Evolutionary conservation across 1,140 invertebrate genomes (phyloP).

Genomic region (Drosophila takahashii): DNA sequence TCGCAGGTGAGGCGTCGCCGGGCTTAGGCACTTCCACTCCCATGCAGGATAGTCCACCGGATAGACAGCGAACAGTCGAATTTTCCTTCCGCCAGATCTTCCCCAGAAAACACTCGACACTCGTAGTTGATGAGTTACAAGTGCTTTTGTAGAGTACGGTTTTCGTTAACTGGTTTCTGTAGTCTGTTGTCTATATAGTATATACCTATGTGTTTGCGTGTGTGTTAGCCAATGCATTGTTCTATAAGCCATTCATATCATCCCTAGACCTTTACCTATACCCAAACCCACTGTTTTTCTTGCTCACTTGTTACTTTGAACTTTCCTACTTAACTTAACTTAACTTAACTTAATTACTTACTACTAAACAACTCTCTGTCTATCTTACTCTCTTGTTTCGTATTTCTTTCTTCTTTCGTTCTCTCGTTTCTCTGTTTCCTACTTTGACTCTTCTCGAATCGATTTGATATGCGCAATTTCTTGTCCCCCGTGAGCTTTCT

Average conservation of each 20-base stretch:
- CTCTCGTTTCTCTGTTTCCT: constrained; percentile 61
- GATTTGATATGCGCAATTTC: constrained; percentile 59
- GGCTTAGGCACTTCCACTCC: background rate
- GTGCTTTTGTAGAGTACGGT: constrained; percentile 44
- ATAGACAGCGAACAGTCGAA: constrained; percentile 28
- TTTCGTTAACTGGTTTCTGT: constrained; percentile 42
- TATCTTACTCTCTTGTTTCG: constrained; percentile 71
- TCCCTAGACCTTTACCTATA: background rate
- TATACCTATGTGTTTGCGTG: constrained; percentile 36
- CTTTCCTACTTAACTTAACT: constrained; percentile 31
- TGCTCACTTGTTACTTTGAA: constrained; percentile 49
- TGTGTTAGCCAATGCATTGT: constrained; percentile 45
- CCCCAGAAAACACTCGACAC: constrained; percentile 39
- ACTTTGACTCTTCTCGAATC: constrained; percentile 50
- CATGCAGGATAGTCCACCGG: constrained; percentile 10
- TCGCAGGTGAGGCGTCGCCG: constrained; percentile 77
- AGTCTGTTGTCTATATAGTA: constrained; percentile 29
- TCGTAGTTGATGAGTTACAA: constrained; percentile 44
- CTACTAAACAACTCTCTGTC: constrained; percentile 61
- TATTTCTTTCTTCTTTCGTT: constrained; percentile 72
- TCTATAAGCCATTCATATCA: constrained; percentile 33
- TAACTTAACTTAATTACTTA: constrained; percentile 37
- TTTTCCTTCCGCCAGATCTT: constrained; percentile 36
- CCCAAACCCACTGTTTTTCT: constrained; percentile 19
- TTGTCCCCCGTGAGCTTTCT: constrained; percentile 55